Percentiles rank a stretch among this genome's conserved stretches.
phyloP scores from a whole-genome alignment of 1,140 invertebrate genomes.

The Hylyphantes graminicola region DNA sequence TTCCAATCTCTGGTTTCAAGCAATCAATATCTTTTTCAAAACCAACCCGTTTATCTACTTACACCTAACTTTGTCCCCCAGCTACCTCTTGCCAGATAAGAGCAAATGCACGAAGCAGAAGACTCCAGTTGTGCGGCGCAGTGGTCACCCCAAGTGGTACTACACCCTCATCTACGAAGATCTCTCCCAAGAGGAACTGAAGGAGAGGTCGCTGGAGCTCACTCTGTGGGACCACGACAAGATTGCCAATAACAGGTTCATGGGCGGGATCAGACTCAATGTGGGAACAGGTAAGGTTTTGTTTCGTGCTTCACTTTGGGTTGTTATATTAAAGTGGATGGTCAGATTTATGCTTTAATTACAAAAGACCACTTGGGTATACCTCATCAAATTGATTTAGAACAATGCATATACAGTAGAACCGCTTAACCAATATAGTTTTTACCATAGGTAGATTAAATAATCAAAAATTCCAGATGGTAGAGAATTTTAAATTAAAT shows the following conservation, averaged over 20 bases:
- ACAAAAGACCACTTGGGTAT: too few relatives aligned
- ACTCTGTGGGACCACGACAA: constrained; percentile 96
- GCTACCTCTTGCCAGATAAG: constrained; percentile 90
- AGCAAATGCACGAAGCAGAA: constrained; percentile 89
- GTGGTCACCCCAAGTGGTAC: constrained; percentile 84
- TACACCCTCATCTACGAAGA: constrained; percentile 91
- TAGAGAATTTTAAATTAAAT: too few relatives aligned
- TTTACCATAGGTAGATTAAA: too few relatives aligned
- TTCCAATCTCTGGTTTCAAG: too few relatives aligned
- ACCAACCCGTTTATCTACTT: not conserved
- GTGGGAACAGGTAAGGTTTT: constrained; percentile 81
- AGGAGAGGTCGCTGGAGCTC: constrained; percentile 86
- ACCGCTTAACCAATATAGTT: too few relatives aligned
- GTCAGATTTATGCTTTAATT: too few relatives aligned
- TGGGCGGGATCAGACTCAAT: constrained; percentile 90
- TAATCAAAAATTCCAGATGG: too few relatives aligned
- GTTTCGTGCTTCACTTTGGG: too few relatives aligned
- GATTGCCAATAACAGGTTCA: constrained; percentile 91
- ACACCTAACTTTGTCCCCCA: constrained; percentile 66
- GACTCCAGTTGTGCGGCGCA: constrained; percentile 82
- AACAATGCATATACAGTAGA: too few relatives aligned
- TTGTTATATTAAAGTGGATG: too few relatives aligned
- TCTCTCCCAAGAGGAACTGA: constrained; percentile 81
- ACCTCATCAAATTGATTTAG: too few relatives aligned
- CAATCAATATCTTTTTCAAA: too few relatives aligned